Base-by-base conservation (phyloP, 1,140 invertebrate species). In the Brachionus sp. region DNA sequence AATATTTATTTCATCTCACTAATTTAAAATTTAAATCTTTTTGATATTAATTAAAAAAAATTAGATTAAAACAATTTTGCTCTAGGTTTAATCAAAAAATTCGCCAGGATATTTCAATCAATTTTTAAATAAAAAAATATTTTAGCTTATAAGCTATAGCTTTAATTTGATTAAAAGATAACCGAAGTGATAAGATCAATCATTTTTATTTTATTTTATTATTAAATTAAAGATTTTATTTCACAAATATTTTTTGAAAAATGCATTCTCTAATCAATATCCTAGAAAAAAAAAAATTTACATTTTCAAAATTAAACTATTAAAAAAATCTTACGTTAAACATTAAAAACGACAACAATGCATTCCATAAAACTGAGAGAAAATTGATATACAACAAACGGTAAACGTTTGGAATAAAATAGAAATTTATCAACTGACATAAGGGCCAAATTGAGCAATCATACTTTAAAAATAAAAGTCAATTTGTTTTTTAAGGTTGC, bases 331-430 rank as follows among this genome's bases (percentile, higher is more conserved):
- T 75, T 75, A 75, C 70, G 23, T 46, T 75, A 10, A 75, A 75
- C 70, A 75, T 75, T 46, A 75, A 46, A 25, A 46, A 75, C 9
- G 70, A 80, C 7, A 80, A 35, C 7, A 80, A 39, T 19, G 77
- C 77, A 29, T 80, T 80, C 77, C 77, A 80, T 37, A 80, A 62
- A 42, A 80, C 50, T 12, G 77, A 57, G n/a, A 80, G 4, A 19
- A 80, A 57, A 66, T 80, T 80, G 2, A 80, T 53, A 29, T 80
- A 80, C 1, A 80, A 19, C 37, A 66, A 57, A 3, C 77, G 77
- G 35, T 80, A 80, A 10, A 80, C 23, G 6, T 33, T 66, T 66
- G 77, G 77, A 25, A 80, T 42, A 44, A 80, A 80, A 66, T 35
- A 80, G 62, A 80, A 80, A 44, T 80, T 80, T 3, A 80, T 42